Percentiles rank a stretch among this genome's conserved stretches.
phyloP scores from a whole-genome alignment of 2,888 invertebrate genomes.

The Dendrolimus pini region DNA sequence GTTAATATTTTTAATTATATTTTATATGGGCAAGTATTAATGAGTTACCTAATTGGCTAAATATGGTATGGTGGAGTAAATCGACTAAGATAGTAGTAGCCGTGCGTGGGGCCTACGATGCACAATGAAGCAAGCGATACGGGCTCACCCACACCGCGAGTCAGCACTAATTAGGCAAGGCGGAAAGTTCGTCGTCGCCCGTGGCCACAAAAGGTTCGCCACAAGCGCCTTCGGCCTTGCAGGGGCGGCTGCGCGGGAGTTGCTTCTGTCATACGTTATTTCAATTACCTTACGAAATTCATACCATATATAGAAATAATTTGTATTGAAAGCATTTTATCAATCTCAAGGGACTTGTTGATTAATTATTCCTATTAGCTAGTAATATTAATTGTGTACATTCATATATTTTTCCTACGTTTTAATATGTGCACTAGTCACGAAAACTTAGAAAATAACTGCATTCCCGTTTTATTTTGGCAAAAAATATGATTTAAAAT shows the following conservation, averaged over 20 bases:
- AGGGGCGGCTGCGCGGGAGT: constrained; percentile 55
- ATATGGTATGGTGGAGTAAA: constrained; percentile 10
- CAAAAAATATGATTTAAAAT: too few species aligned
- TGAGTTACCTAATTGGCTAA: constrained; percentile 27
- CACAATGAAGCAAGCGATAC: constrained; percentile 31
- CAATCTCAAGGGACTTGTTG: too few species aligned
- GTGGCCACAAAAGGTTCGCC: constrained; percentile 59
- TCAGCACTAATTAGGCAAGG: constrained; percentile 61
- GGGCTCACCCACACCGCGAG: constrained; percentile 63
- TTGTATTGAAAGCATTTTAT: not conserved
- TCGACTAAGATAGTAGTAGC: constrained; percentile 22
- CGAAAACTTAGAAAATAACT: too few species aligned
- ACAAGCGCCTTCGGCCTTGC: constrained; percentile 53
- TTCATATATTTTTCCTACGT: too few species aligned
- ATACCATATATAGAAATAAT: not conserved
- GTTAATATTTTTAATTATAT: not conserved
- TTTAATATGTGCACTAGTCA: too few species aligned
- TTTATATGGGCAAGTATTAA: constrained; percentile 21
- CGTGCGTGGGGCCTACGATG: constrained; percentile 25
- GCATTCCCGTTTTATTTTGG: too few species aligned
- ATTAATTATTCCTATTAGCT: too few species aligned
- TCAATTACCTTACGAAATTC: constrained; percentile 44
- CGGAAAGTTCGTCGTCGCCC: constrained; percentile 39
- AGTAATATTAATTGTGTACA: too few species aligned
- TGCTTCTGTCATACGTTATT: constrained; percentile 24